Evolutionary conservation across 2,888 invertebrate genomes (phyloP).

Genomic region (Ectropis crepuscularia): DNA sequence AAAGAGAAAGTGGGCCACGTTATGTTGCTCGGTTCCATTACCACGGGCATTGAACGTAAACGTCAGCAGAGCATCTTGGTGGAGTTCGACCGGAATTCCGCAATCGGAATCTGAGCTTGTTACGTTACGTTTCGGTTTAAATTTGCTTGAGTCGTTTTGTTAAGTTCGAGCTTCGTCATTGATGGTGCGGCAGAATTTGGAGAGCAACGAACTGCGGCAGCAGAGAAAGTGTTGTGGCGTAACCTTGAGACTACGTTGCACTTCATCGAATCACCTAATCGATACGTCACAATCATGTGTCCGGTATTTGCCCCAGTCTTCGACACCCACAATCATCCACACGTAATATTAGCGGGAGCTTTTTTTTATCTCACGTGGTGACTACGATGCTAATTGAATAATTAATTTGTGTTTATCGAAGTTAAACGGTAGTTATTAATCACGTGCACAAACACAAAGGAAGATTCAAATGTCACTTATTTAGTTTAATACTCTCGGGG

Average conservation of each 20-base stretch:
- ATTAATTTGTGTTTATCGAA: not conserved
- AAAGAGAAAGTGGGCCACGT: constrained; percentile 85
- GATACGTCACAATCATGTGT: constrained; percentile 66
- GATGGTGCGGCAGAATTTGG: constrained; percentile 74
- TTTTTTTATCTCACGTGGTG: constrained; percentile 15
- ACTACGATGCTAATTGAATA: not conserved
- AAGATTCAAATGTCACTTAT: not conserved
- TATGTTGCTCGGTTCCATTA: constrained; percentile 83
- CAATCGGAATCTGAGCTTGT: constrained; percentile 50
- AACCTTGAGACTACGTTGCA: constrained; percentile 79
- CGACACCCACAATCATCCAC: constrained; percentile 30
- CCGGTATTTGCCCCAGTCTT: constrained; percentile 38
- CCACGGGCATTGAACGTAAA: constrained; percentile 82
- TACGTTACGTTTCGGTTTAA: constrained; percentile 44
- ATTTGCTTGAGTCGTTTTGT: constrained; percentile 49
- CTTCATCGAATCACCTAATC: constrained; percentile 74
- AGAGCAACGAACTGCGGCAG: constrained; percentile 78
- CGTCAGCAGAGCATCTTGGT: constrained; percentile 69
- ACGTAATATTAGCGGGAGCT: constrained; percentile 18
- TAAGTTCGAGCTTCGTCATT: constrained; percentile 58
- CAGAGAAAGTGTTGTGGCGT: constrained; percentile 81
- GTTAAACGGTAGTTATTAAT: not conserved
- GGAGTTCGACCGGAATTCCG: constrained; percentile 36
- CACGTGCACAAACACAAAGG: no score
- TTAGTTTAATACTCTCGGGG: no score